Evolutionary conservation across 2,797 vertebrate genomes (phyloP).

Genomic region (Siniperca undulata): DNA sequence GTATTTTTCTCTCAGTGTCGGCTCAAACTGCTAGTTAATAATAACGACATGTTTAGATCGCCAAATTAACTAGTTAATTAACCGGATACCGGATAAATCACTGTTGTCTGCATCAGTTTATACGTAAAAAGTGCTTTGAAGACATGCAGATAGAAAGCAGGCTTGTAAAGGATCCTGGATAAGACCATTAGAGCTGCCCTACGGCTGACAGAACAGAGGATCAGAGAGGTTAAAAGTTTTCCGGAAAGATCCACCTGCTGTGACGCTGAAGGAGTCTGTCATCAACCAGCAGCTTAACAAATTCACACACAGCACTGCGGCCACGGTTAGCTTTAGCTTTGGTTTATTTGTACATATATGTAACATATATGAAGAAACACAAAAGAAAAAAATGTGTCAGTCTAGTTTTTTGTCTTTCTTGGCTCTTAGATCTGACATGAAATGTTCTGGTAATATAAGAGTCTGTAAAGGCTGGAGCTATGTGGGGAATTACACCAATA

Average conservation of each 20-base stretch:
- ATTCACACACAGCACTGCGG: not conserved
- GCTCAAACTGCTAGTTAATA: not conserved
- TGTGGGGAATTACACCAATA: not conserved
- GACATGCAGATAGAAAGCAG: not conserved
- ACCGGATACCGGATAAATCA: not conserved
- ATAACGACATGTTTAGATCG: not conserved
- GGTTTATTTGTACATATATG: not conserved
- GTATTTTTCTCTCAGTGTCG: not conserved
- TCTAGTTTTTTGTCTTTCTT: not conserved
- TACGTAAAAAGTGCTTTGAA: not conserved
- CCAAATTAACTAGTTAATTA: not conserved
- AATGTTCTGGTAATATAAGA: not conserved
- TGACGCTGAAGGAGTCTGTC: conserved; percentile 6
- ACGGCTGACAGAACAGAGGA: conserved; percentile 21
- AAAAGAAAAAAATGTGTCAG: not conserved
- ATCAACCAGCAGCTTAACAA: not conserved
- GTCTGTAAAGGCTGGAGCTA: not conserved
- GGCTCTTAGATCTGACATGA: not conserved
- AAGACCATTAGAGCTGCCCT: conserved; percentile 43
- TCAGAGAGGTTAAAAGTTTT: conserved; percentile 41
- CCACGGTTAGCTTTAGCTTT: not conserved
- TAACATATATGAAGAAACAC: not conserved
- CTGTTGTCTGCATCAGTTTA: not conserved
- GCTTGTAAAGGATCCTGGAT: conserved; percentile 26
- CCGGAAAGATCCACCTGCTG: conserved; percentile 16